These are phyloP conservation scores for Diplazon laetatorius DNA, from an alignment of 2,888 invertebrate species.

Conservation along the genomic window DNA sequence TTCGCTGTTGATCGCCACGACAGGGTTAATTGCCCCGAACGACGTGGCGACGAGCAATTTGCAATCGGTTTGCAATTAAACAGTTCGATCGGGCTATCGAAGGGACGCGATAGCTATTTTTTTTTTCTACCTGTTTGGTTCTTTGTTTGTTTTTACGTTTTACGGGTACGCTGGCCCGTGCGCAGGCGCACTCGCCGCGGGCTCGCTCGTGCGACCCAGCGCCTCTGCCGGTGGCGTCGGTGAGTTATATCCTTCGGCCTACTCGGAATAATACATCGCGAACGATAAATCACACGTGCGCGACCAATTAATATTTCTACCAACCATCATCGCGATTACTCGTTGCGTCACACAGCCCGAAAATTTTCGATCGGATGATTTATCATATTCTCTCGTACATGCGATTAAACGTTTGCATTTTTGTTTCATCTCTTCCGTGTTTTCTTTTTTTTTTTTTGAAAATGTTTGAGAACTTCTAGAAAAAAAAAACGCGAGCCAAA, in stretches of 20 bases:
- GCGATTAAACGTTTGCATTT: too few species aligned
- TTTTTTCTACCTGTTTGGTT: too few species aligned
- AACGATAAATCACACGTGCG: conserved; percentile 51
- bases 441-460: too few species aligned
- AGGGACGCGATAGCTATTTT: conserved; percentile 56
- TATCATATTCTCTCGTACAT: neutral
- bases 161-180: too few species aligned
- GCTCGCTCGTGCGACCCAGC: conserved; percentile 52
- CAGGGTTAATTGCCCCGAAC: neutral
- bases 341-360: conserved; percentile 18
- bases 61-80: conserved; percentile 62
- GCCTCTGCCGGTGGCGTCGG: conserved; percentile 2
- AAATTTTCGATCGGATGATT: neutral
- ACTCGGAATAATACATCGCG: conserved; percentile 37
- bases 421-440: too few species aligned
- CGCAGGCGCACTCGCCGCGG: conserved; percentile 28
- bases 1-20: conserved; percentile 46
- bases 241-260: conserved; percentile 6
- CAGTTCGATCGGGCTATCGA: conserved; percentile 40
- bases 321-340: conserved; percentile 48
- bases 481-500: too few species aligned
- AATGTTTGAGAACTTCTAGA: too few species aligned
- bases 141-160: too few species aligned
- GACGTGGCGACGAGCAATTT: conserved; percentile 53
- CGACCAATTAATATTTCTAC: conserved; percentile 56